These are phyloP conservation scores for Alosa alosa DNA, from an alignment of 2,113 vertebrate genomes.

Conservation along the genomic window DNA sequence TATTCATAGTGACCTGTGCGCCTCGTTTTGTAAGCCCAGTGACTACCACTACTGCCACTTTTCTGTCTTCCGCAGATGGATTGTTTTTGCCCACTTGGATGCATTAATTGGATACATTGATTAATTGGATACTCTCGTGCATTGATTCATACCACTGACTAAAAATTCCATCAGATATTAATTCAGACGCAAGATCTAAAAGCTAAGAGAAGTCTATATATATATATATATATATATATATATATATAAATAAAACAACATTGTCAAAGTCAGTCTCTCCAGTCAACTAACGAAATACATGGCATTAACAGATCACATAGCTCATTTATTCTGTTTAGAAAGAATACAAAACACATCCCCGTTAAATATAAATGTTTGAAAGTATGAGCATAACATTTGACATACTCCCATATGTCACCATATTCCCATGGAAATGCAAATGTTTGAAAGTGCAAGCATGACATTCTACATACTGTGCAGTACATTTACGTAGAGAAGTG, in stretches of 20 bases:
- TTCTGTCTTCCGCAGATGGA: not conserved
- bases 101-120: not conserved
- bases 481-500: not conserved
- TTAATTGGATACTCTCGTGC: not conserved
- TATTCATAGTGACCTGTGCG: constrained; percentile 23
- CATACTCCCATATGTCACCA: not conserved
- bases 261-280: not conserved
- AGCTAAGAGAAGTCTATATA: not conserved
- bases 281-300: not conserved
- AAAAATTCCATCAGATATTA: not conserved
- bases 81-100: constrained; percentile 8
- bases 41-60: not conserved
- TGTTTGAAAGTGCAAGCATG: not conserved
- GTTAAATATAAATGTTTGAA: not conserved
- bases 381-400: no score
- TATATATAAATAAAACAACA: not conserved
- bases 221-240: not conserved
- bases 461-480: not conserved
- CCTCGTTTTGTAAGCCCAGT: not conserved
- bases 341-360: not conserved
- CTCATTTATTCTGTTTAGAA: not conserved
- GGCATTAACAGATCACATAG: not conserved
- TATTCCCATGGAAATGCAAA: not conserved
- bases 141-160: not conserved
- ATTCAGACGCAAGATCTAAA: not conserved